Evolutionary conservation across 2,888 invertebrate genomes (phyloP).

Genomic region (Sclerodermus sp.): DNA sequence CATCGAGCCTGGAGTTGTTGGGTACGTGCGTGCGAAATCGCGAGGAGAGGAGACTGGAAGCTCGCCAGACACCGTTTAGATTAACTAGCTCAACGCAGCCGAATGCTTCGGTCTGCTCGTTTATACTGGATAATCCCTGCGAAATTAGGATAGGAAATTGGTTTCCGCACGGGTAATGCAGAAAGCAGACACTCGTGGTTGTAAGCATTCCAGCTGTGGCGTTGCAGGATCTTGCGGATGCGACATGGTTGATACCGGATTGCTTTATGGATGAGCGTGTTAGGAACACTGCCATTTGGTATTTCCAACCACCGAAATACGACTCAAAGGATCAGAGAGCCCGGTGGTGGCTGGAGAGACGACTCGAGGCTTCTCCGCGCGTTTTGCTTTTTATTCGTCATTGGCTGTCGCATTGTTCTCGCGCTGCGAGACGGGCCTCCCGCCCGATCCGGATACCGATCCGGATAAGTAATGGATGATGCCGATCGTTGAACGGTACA

Average conservation of each 20-base stretch:
- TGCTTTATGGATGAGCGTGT: constrained; percentile 11
- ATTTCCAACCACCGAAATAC: not conserved
- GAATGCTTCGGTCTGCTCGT: constrained; percentile 23
- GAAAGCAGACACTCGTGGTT: constrained; percentile 2
- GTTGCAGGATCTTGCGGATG: constrained; percentile 15
- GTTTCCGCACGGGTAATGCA: constrained; percentile 24
- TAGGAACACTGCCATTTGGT: not conserved
- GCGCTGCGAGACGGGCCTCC: too few relatives aligned
- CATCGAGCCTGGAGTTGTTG: not conserved
- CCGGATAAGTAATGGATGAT: too few relatives aligned
- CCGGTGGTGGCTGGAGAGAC: too few relatives aligned
- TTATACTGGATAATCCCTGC: constrained; percentile 41
- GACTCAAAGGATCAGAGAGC: not conserved
- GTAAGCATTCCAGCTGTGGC: constrained; percentile 7
- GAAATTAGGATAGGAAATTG: constrained; percentile 43
- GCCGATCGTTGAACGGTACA: too few relatives aligned
- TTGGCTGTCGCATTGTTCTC: too few relatives aligned
- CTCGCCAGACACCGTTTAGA: constrained; percentile 44
- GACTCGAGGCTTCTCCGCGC: too few relatives aligned
- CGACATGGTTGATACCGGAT: constrained; percentile 16
- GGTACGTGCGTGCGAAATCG: not conserved
- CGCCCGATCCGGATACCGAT: too few relatives aligned
- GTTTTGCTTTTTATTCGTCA: too few relatives aligned
- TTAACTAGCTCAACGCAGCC: constrained; percentile 43
- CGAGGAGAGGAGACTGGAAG: constrained; percentile 31